Evolutionary conservation across 2,113 vertebrate species (phyloP).

Genomic region (Raja brachyura): DNA sequence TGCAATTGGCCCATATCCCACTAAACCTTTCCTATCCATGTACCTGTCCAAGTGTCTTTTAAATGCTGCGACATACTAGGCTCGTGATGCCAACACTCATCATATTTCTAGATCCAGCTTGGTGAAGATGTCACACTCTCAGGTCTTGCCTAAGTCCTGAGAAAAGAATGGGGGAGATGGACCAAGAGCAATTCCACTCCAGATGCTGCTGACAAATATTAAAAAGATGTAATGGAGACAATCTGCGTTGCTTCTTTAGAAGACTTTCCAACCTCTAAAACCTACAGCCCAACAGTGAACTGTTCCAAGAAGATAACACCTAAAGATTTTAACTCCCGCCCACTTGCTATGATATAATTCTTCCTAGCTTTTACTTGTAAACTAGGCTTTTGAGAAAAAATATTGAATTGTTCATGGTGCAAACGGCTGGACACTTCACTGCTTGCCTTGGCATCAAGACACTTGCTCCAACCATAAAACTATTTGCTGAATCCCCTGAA

Average conservation of each 20-base stretch:
- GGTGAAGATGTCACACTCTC: background rate
- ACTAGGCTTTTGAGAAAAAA: background rate
- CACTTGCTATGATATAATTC: background rate
- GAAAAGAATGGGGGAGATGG: background rate
- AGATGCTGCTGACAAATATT: background rate
- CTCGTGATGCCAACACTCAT: background rate
- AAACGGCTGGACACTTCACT: background rate
- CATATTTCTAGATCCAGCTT: background rate
- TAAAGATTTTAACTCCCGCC: background rate
- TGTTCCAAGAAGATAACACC: background rate
- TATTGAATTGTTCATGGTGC: background rate
- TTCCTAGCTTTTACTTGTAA: background rate
- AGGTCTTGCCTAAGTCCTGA: background rate
- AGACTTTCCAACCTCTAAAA: background rate
- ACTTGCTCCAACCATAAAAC: background rate
- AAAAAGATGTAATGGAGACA: background rate
- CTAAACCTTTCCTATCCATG: too few relatives aligned
- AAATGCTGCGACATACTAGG: background rate
- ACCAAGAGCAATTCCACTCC: background rate
- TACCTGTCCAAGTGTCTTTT: too few relatives aligned
- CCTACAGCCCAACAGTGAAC: background rate
- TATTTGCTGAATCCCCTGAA: background rate
- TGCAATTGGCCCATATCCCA: too few relatives aligned
- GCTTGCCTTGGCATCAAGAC: background rate
- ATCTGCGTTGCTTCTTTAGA: background rate